These are phyloP conservation scores for Epinotia brunnichana DNA, from an alignment of 2,888 invertebrate genomes.

Conservation along the genomic window DNA sequence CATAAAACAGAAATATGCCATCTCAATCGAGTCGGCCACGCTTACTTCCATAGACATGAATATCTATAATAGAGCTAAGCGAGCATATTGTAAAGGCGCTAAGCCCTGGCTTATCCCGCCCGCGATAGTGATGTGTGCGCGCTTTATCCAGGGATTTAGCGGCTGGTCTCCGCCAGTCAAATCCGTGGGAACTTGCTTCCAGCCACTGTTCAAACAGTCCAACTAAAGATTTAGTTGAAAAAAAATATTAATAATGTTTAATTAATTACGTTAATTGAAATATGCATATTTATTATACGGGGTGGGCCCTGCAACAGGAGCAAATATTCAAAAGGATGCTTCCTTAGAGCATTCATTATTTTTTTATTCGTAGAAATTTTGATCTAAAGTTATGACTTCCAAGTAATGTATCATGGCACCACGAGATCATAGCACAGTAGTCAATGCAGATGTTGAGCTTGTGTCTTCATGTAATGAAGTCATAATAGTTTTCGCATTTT, in stretches of 20 bases:
- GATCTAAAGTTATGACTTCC: no score
- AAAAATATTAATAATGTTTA: no score
- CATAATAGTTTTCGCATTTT: no score
- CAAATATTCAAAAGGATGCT: no score
- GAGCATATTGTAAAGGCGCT: constrained; percentile 35
- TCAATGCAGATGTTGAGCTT: no score
- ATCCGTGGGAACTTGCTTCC: constrained; percentile 38
- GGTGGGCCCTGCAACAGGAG: no score
- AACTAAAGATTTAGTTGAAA: not conserved
- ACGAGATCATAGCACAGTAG: no score
- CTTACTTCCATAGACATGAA: constrained; percentile 10
- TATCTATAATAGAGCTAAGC: constrained; percentile 33
- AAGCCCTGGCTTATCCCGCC: constrained; percentile 38
- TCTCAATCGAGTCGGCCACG: not conserved
- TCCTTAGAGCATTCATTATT: no score
- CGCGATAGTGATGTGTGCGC: constrained; percentile 39
- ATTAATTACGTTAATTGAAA: not conserved
- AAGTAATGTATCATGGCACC: no score
- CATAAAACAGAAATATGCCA: not conserved
- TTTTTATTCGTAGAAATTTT: no score
- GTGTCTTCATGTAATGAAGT: no score
- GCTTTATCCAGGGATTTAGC: constrained; percentile 39
- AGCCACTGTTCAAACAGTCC: constrained; percentile 8
- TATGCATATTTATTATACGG: not conserved
- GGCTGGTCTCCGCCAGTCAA: constrained; percentile 26